Percentiles rank a stretch among this genome's conserved stretches.
phyloP scores from a whole-genome alignment of 1,140 invertebrate species.

The Calycopis cecrops region DNA sequence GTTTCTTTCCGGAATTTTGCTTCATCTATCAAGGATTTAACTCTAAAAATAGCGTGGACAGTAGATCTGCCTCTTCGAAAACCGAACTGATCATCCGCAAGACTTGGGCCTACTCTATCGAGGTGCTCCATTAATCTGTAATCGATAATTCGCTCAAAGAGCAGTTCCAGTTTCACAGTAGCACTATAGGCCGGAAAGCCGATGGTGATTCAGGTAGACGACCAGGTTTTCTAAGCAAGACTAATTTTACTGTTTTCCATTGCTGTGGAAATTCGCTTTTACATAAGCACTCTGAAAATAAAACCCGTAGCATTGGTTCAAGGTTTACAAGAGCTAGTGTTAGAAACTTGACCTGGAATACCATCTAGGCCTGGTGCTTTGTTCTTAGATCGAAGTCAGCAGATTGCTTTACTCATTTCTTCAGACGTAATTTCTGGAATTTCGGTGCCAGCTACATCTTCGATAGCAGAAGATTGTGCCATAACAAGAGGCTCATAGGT shows the following conservation, averaged over 20 bases:
- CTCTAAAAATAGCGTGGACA: no score
- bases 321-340: no score
- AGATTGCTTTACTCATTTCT: neutral
- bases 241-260: neutral
- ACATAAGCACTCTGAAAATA: neutral
- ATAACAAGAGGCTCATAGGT: no score
- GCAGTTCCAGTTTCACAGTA: neutral
- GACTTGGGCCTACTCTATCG: no score
- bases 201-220: neutral
- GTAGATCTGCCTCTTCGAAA: no score
- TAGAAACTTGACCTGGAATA: neutral
- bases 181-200: neutral
- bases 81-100: no score
- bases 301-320: neutral
- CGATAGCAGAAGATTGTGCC: no score
- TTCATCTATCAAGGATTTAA: no score
- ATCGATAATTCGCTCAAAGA: constrained; percentile 3
- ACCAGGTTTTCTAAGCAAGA: neutral
- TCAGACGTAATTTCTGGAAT: neutral
- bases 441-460: neutral
- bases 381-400: neutral
- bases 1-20: no score
- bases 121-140: no score
- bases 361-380: neutral
- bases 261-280: no score